These are phyloP conservation scores for Parambassis ranga DNA, from an alignment of 2,797 vertebrate species.

Conservation along the genomic window DNA sequence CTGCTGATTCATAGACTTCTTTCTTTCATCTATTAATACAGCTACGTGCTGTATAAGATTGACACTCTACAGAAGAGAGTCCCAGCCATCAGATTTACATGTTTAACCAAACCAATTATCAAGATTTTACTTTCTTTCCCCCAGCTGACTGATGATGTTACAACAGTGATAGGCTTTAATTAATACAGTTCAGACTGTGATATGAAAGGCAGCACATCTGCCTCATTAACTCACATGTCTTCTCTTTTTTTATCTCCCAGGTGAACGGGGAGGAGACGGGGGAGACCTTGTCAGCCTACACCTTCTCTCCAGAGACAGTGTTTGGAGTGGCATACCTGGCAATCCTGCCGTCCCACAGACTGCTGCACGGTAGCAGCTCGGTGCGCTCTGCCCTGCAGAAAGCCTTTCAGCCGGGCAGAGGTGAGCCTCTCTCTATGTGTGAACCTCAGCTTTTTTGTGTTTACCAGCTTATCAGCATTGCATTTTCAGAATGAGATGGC, in stretches of 20 bases:
- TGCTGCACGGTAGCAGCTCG: constrained; percentile 84
- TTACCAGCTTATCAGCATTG: too few species aligned
- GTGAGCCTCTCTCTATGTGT: constrained; percentile 73
- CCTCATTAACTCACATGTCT: constrained; percentile 1
- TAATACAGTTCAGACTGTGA: background rate
- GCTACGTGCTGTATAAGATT: too few species aligned
- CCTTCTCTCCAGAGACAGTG: constrained; percentile 87
- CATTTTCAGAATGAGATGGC: background rate
- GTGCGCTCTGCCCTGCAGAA: constrained; percentile 78
- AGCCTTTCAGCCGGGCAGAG: constrained; percentile 80
- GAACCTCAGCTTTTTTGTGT: too few species aligned
- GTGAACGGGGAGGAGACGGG: constrained; percentile 83
- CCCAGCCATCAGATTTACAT: too few species aligned
- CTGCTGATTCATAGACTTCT: too few species aligned
- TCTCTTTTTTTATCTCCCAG: constrained; percentile 67
- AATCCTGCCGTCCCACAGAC: constrained; percentile 87
- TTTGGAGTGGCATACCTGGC: constrained; percentile 89
- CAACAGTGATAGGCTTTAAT: background rate
- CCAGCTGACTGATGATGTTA: background rate
- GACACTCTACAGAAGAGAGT: too few species aligned
- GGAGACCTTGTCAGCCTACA: constrained; percentile 88
- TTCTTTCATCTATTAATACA: too few species aligned
- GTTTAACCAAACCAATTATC: too few species aligned
- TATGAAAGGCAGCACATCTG: background rate
- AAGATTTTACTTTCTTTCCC: background rate